Evolutionary conservation across 2,113 vertebrate genomes (phyloP), one percentile per base, ranked within the genome.

Genomic region (Xiphophorus hellerii): DNA sequence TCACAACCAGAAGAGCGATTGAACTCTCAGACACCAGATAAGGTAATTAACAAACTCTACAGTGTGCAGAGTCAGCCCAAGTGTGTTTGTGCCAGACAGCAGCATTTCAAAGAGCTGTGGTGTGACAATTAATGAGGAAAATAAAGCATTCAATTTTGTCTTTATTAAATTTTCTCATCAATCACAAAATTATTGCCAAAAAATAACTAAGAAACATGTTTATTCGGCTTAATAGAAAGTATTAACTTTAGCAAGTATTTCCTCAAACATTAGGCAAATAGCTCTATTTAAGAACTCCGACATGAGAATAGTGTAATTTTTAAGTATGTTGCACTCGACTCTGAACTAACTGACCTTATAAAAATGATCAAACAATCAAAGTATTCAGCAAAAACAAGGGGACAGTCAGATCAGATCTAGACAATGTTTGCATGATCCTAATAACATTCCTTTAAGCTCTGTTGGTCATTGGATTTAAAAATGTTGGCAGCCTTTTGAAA

Each of bases 1-100:
- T 54, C 25, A 66, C 76, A 78, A 66, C 35, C 75, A 76, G 76
- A 69, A 66, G 73, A 62, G 62, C 66, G 80, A 76, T 74, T 77
- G 84, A 85, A 90, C 81, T 68, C 77, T 11, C 31, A 28, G 51
- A 87, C 80, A 80, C 82, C 4, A 42, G 63, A 62, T 70, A 33
- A 68, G 73, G 77, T 76, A 84, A 83, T 89, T 86, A 84, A 74
- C 69, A 74, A 78, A 82, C 75, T 85, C 74, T 78, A 85, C 64
- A 82, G 67, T 74, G 69, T 72, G 78, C 67, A 70, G 68, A 73
- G 68, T 73, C 63, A 62, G 70, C 22, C 63, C n/a, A 31, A 25
- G 70, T 29, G 20, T 58, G 58, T 72, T 42, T 48, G 54, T 72
- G 28, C 29, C 64, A n/a, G 35, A 15, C 42, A 63, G 65, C 48